Base-by-base conservation (phyloP, 2,797 vertebrate species). In the Onychomys arenicola region DNA sequence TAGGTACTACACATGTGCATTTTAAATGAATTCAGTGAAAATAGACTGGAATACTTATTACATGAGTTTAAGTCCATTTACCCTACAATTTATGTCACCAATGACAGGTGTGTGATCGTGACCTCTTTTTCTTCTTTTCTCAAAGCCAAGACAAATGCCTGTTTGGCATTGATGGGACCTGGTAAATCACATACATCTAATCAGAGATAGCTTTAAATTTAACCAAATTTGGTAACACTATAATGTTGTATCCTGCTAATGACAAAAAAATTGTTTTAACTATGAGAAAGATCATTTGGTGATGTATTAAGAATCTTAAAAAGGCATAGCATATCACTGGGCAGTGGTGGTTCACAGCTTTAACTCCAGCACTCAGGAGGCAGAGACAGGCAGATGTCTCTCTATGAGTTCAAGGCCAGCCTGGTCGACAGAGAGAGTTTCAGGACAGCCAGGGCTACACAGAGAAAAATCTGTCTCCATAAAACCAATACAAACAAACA, bases 81-180 rank as follows among this genome's bases (percentile, higher is more conserved):
- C 61, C 34, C 71, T 93, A 81, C 91, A 96, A 96, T 94, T 75
- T 90, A 80, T 89, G 76, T 89, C 88, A 81, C 89, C 91, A 76
- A 80, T 95, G 81, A 95, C 43, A 61, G 37, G 61, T 83, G 3
- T 89, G 27, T 82, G 5, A 5, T n/a, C 6, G 34, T 65, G 84
- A 90, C 55, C 73, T 93, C n/a, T 32, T 78, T 93, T 94, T 29
- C n/a, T 83, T 84, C 55, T 78, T 93, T 90, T 87, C 37, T 95
- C 59, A 91, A 96, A 94, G 43, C 46, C 32, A 34, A 86, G 52
- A 73, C 37, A 93, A 96, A 83, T 84, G 32, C 5, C 52, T 90
- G 5, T 59, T 82, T 95, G 61, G 67, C 57, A 46, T 49, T 78
- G 67, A 96, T 73, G 85, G 25, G 57, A 69, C 16, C 4, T 37